Evolutionary conservation across 2,888 invertebrate species (phyloP).

Genomic region (Acanthococcus lagerstroemiae): DNA sequence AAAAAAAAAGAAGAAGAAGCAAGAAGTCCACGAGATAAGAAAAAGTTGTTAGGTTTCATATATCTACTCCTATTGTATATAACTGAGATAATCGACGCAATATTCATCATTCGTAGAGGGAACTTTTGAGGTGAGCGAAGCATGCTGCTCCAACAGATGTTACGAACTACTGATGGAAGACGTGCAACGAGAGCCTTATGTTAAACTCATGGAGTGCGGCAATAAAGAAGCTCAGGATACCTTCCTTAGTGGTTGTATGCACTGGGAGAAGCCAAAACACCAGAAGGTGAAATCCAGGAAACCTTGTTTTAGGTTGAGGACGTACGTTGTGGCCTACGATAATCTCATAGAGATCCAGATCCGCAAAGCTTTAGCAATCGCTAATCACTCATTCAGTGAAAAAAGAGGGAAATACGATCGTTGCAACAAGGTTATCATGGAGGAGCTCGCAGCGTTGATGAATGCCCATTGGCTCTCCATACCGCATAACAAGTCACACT

Average conservation of each 20-base stretch:
- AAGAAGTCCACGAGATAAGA: too few species aligned
- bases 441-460: neutral
- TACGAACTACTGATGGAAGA: neutral
- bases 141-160: neutral
- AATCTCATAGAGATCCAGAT: neutral
- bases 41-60: too few species aligned
- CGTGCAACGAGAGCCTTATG: neutral
- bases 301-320: neutral
- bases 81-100: too few species aligned
- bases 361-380: neutral
- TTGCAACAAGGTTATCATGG: neutral
- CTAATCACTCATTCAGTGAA: neutral
- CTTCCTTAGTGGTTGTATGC: neutral
- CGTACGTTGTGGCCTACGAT: neutral
- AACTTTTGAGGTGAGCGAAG: neutral
- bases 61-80: too few species aligned
- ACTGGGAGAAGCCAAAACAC: neutral
- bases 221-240: neutral
- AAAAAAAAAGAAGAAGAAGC: too few species aligned
- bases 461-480: neutral
- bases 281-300: neutral
- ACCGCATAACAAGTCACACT: neutral
- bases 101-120: neutral
- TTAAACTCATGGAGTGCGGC: neutral
- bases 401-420: neutral